Evolutionary conservation across 2,888 invertebrate genomes (phyloP).

Genomic region (Branchellion lobata): DNA sequence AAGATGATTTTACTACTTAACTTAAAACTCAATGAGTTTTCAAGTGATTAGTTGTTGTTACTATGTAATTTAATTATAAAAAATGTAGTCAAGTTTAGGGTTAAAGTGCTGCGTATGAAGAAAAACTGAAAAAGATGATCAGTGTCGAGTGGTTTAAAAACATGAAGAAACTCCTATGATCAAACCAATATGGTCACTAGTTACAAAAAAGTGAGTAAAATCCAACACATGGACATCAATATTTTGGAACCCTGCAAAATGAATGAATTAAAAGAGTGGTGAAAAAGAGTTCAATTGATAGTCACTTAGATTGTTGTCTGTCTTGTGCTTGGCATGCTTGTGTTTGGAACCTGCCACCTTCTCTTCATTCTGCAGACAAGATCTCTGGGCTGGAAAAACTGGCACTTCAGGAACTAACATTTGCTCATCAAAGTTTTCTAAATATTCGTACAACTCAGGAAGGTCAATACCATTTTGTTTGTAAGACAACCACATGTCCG

Average conservation of each 20-base stretch:
- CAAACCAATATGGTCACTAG: too few species aligned
- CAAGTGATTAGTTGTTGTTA: background rate
- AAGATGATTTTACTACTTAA: background rate
- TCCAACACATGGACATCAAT: too few species aligned
- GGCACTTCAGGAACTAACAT: background rate
- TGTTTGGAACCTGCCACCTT: background rate
- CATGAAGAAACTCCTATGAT: too few species aligned
- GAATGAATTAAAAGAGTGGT: too few species aligned
- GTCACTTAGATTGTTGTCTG: background rate
- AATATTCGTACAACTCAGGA: background rate
- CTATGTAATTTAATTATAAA: too few species aligned
- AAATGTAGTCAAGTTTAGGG: too few species aligned
- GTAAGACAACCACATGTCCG: constrained; percentile 5
- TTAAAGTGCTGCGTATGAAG: too few species aligned
- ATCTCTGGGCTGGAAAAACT: background rate
- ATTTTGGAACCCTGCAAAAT: too few species aligned
- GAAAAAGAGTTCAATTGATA: too few species aligned
- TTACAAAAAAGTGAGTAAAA: too few species aligned
- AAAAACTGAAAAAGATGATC: too few species aligned
- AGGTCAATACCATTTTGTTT: background rate
- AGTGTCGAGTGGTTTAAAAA: too few species aligned
- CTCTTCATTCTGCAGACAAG: background rate
- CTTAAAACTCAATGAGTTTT: background rate
- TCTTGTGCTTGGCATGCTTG: background rate
- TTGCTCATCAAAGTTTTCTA: background rate